Evolutionary conservation across 2,797 vertebrate species (phyloP).

Genomic region (Hippopotamyrus pictus): DNA sequence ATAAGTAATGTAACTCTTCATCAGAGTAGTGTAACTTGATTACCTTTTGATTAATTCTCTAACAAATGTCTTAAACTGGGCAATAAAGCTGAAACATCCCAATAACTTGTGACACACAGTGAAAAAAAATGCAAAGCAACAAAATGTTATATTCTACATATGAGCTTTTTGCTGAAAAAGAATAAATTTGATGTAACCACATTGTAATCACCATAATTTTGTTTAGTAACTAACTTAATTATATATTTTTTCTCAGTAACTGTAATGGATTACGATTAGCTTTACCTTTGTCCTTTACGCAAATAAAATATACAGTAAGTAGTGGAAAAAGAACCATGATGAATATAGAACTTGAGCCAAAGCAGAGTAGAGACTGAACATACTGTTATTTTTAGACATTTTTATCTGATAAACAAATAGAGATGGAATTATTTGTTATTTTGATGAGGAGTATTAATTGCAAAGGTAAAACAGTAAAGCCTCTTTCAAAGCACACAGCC

Average conservation of each 20-base stretch:
- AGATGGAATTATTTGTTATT: background rate
- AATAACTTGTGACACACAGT: background rate
- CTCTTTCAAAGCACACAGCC: background rate
- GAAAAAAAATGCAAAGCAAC: background rate
- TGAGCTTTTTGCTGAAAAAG: background rate
- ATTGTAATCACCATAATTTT: background rate
- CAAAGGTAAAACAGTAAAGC: background rate
- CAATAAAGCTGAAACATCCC: background rate
- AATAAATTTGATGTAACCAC: background rate
- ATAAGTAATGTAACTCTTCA: background rate
- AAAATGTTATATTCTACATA: background rate
- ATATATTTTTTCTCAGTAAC: background rate
- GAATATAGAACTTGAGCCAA: background rate
- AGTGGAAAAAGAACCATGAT: background rate
- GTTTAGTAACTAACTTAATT: background rate
- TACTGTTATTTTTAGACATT: background rate
- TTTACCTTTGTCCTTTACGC: background rate
- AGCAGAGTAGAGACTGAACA: background rate
- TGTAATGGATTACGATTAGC: background rate
- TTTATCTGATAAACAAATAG: background rate
- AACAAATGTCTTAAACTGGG: background rate
- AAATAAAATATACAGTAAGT: background rate
- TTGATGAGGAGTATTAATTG: background rate
- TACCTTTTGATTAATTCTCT: background rate
- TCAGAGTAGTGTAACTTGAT: background rate